These are phyloP conservation scores for Sisor rabdophorus DNA, from an alignment of 2,113 vertebrate species.

Conservation along the genomic window DNA sequence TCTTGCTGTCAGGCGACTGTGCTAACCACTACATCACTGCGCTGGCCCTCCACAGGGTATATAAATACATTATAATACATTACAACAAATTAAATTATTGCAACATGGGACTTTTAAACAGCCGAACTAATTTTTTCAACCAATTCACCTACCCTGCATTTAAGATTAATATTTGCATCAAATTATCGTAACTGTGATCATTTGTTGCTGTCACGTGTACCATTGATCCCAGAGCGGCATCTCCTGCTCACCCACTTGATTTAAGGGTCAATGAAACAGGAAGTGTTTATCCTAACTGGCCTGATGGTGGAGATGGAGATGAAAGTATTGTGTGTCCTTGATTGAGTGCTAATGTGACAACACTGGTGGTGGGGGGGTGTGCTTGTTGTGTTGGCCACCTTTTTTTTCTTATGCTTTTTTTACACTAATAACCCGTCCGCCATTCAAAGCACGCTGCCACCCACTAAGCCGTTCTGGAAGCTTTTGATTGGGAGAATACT, in stretches of 20 bases:
- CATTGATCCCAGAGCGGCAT: neutral
- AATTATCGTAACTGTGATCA: neutral
- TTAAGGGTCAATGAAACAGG: constrained; percentile 13
- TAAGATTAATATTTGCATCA: neutral
- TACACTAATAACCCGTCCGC: constrained; percentile 46
- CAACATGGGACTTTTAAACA: too few relatives aligned
- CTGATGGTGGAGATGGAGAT: neutral
- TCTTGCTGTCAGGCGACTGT: too few relatives aligned
- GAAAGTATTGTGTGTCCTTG: constrained; percentile 37
- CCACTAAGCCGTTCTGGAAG: constrained; percentile 55
- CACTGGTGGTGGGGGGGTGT: constrained; percentile 43
- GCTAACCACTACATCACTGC: too few relatives aligned
- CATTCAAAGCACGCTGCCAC: constrained; percentile 41
- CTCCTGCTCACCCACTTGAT: neutral
- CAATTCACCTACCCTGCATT: neutral
- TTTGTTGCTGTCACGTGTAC: neutral
- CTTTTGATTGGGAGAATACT: constrained; percentile 66
- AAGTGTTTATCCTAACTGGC: constrained; percentile 22
- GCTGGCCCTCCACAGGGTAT: too few relatives aligned
- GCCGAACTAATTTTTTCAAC: too few relatives aligned
- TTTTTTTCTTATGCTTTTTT: constrained; percentile 43
- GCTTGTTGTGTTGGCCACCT: constrained; percentile 53
- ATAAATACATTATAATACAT: too few relatives aligned
- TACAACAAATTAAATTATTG: too few relatives aligned
- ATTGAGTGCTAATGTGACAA: constrained; percentile 51